phyloP scores from a whole-genome alignment of 2,797 vertebrate genomes.

The Myotis myotis region DNA sequence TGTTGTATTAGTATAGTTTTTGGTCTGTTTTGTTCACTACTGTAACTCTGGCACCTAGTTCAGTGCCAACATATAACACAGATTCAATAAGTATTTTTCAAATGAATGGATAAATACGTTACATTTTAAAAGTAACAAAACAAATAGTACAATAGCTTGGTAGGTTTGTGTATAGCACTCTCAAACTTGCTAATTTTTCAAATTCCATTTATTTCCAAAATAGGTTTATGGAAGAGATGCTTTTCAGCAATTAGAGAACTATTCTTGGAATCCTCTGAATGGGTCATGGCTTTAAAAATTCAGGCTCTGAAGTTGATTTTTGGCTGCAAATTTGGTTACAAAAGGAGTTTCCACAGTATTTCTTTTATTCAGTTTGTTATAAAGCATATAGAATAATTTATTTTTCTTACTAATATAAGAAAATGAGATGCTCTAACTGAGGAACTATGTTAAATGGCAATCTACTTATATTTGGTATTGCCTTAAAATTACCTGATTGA shows the following conservation, averaged over 20 bases:
- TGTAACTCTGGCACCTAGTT: neutral
- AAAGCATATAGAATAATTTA: conserved; percentile 1
- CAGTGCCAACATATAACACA: neutral
- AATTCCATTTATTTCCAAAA: conserved; percentile 46
- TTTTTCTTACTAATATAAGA: conserved; percentile 38
- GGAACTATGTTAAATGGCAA: neutral
- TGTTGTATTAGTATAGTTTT: neutral
- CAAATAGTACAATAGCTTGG: neutral
- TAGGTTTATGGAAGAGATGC: neutral
- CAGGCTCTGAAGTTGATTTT: conserved; percentile 50
- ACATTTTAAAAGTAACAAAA: conserved; percentile 4
- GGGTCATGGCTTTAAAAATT: conserved; percentile 30
- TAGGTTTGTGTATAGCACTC: neutral
- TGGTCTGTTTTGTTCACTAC: neutral
- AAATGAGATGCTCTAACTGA: neutral
- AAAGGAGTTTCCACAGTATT: conserved; percentile 44
- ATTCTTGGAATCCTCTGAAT: conserved; percentile 58
- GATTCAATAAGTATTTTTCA: neutral
- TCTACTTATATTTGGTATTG: neutral
- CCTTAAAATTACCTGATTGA: neutral
- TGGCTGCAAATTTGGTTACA: conserved; percentile 36
- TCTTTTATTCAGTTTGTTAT: conserved; percentile 45
- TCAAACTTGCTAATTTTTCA: conserved; percentile 50
- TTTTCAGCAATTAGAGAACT: conserved; percentile 58
- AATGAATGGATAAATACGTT: neutral